These are phyloP conservation scores for Mesorhabditis spiculigera DNA, from an alignment of 2,888 invertebrate genomes.

Conservation along the genomic window DNA sequence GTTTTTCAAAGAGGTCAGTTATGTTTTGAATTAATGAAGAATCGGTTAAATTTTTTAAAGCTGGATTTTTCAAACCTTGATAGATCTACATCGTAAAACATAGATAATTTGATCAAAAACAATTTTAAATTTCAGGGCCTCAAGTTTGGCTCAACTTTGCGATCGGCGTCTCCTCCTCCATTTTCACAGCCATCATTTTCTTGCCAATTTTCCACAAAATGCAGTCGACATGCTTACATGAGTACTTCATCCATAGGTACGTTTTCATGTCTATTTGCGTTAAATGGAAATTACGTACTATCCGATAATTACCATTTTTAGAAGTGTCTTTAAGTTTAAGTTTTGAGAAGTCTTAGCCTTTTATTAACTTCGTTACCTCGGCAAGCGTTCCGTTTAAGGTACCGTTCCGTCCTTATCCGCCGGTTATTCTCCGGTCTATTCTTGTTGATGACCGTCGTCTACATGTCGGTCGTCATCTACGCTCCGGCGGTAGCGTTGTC, in stretches of 20 bases:
- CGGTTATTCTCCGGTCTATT: constrained; percentile 40
- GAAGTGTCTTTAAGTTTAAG: not conserved
- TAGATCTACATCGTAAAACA: too few relatives aligned
- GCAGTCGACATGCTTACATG: constrained; percentile 14
- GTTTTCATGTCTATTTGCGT: not conserved
- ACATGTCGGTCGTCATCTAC: constrained; percentile 48
- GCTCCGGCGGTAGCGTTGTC: constrained; percentile 48
- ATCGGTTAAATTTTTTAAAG: too few relatives aligned
- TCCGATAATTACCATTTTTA: not conserved
- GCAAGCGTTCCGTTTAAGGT: constrained; percentile 25
- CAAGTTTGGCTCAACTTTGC: constrained; percentile 15
- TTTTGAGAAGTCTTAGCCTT: not conserved
- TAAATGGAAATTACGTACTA: not conserved
- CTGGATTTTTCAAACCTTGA: not conserved
- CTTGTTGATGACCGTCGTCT: constrained; percentile 39
- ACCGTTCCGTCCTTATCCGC: constrained; percentile 40
- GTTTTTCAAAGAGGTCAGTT: constrained; percentile 65
- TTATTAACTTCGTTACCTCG: not conserved
- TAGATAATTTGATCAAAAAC: too few relatives aligned
- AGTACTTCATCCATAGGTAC: constrained; percentile 41
- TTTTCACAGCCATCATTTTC: constrained; percentile 16
- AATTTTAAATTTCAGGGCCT: too few relatives aligned
- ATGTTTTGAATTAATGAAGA: too few relatives aligned
- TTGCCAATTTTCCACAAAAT: constrained; percentile 22
- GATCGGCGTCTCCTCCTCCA: constrained; percentile 11